Conservation (phyloP, 2,888 invertebrate genomes). For the Drosophila gaucha region DNA sequence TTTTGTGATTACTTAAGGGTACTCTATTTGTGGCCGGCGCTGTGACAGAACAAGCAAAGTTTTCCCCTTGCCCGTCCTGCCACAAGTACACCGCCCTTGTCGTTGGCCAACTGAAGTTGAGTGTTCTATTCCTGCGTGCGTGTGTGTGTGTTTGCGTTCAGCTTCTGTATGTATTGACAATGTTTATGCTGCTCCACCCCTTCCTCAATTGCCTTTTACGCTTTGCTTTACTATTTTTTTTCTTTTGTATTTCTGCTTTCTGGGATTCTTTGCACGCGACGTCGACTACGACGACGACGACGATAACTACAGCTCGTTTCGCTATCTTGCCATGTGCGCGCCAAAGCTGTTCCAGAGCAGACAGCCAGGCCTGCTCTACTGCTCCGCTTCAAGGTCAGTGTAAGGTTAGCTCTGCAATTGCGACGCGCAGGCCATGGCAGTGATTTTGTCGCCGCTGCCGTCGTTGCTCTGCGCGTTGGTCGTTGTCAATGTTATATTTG, state of each 20-base stretch:
- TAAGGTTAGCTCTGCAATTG: constrained; percentile 74
- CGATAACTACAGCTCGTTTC: constrained; percentile 63
- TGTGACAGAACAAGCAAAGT: constrained; percentile 27
- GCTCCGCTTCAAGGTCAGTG: constrained; percentile 76
- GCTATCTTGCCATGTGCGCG: constrained; percentile 64
- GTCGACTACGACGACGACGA: constrained; percentile 11
- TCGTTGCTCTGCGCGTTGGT: constrained; percentile 51
- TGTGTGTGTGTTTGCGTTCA: constrained; percentile 26
- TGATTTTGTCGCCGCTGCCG: constrained; percentile 51
- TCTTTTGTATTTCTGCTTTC: constrained; percentile 29
- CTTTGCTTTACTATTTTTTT: constrained; percentile 56
- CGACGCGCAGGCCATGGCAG: constrained; percentile 67
- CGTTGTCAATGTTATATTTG: constrained; percentile 35
- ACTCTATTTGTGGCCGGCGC: constrained; percentile 22
- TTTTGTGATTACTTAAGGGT: constrained; percentile 26
- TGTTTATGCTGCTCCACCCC: constrained; percentile 48
- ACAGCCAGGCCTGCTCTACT: constrained; percentile 47
- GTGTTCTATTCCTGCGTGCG: constrained; percentile 20
- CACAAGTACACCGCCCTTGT: constrained; percentile 57
- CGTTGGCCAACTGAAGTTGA: constrained; percentile 51
- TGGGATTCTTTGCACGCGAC: constrained; percentile 53
- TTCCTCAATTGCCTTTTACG: constrained; percentile 26
- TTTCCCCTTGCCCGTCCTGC: constrained; percentile 52
- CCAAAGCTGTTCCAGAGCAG: constrained; percentile 48
- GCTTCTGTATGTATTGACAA: constrained; percentile 31